These are phyloP conservation scores for Hylaeus anthracinus DNA, from an alignment of 1,140 invertebrate species.

Conservation along the genomic window DNA sequence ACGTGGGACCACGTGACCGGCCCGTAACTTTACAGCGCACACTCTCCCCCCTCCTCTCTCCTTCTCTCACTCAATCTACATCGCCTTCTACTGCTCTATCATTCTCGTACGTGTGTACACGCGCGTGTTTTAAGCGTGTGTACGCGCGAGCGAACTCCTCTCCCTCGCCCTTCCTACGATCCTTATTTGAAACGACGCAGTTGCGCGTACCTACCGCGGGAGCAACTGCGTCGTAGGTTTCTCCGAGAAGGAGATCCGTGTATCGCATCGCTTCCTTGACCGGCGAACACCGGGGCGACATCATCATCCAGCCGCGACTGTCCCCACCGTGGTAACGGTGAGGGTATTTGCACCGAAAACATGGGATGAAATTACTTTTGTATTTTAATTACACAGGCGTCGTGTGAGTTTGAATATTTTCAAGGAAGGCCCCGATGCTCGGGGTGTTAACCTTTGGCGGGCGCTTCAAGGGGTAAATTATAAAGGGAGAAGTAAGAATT, in stretches of 20 bases:
- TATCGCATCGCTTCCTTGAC: constrained; percentile 55
- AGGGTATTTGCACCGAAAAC: too few relatives aligned
- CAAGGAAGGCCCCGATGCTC: too few relatives aligned
- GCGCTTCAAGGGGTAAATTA: too few relatives aligned
- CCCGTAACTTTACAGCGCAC: constrained; percentile 60
- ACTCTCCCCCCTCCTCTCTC: constrained; percentile 1
- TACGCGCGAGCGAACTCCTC: constrained; percentile 2
- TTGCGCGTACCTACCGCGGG: constrained; percentile 65
- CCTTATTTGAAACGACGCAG: constrained; percentile 68
- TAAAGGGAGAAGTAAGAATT: too few relatives aligned
- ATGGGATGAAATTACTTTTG: too few relatives aligned
- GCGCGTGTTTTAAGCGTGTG: too few relatives aligned
- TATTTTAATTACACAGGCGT: too few relatives aligned
- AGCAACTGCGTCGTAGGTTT: constrained; percentile 65
- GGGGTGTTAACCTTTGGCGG: too few relatives aligned
- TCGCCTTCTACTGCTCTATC: neutral
- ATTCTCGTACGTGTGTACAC: neutral
- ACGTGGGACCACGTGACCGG: constrained; percentile 64
- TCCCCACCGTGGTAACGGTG: neutral
- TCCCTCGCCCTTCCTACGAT: constrained; percentile 34
- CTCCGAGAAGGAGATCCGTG: constrained; percentile 53
- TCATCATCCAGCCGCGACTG: neutral
- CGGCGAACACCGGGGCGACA: constrained; percentile 24
- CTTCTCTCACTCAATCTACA: neutral
- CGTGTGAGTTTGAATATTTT: too few relatives aligned